Evolutionary conservation across 2,797 vertebrate genomes (phyloP).

Genomic region (Nyctibius grandis): DNA sequence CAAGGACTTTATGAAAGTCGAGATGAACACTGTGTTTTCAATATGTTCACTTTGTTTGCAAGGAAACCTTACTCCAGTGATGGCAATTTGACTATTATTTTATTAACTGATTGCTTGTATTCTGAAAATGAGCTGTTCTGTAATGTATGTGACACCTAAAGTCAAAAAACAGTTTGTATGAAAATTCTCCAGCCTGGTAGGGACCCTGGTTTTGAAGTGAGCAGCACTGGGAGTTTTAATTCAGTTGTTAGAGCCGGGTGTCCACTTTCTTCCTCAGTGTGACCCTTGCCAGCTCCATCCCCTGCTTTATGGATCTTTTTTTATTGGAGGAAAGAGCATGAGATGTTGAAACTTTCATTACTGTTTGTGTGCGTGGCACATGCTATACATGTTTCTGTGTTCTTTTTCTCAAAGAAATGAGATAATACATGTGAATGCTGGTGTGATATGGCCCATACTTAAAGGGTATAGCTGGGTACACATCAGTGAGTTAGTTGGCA

Average conservation of each 20-base stretch:
- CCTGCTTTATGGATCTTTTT: neutral
- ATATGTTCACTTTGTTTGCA: neutral
- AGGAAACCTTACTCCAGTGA: neutral
- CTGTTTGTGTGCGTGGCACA: neutral
- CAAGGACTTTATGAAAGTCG: rapidly evolving
- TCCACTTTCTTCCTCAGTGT: neutral
- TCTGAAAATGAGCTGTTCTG: neutral
- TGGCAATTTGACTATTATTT: neutral
- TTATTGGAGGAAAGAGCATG: neutral
- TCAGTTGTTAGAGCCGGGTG: neutral
- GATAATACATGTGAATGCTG: neutral
- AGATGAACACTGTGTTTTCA: neutral
- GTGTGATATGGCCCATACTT: neutral
- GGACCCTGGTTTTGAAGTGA: neutral
- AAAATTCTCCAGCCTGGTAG: neutral
- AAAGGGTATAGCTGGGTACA: neutral
- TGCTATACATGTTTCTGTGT: neutral
- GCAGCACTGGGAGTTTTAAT: neutral
- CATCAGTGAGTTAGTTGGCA: neutral
- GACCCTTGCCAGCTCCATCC: neutral
- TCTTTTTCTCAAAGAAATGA: neutral
- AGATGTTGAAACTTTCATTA: neutral
- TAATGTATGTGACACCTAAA: too few relatives aligned
- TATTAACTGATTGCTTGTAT: neutral
- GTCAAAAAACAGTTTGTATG: neutral